Evolutionary conservation across 2,888 invertebrate genomes (phyloP), one percentile per base, ranked within the genome.

Genomic region (Calameuta idolon): DNA sequence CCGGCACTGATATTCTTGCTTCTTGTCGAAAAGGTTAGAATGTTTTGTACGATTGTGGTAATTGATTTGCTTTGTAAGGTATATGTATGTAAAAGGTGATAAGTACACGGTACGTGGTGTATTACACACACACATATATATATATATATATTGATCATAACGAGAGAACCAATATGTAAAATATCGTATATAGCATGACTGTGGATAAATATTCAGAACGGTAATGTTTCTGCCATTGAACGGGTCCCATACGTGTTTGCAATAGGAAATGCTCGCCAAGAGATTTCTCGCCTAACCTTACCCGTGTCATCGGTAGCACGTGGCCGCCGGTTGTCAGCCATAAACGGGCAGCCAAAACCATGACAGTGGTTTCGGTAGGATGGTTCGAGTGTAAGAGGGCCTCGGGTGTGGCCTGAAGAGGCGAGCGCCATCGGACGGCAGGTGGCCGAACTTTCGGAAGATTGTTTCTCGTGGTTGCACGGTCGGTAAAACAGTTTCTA

Each of bases 341-440:
- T 76, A 81, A 83, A 83, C 82, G 83, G 83, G 76, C 35, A 75
- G 69, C 79, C 35, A 74, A 68, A 68, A 33, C 9, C 23, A 74
- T 35, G 35, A 55, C 23, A 55, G 55, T 55, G 55, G 15, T 40
- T 40, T 40, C 15, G 55, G 15, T 35, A 73, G 76, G 77, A 69
- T 68, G 55, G 37, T 40, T 79, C 77, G 69, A 79, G 82, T 79
- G 84, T 78, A 82, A 84, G 83, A 79, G 85, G 83, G 85, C 84
- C 88, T 87, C 88, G 89, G 88, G 89, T 89, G 90, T 90, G 90
- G 89, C 89, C 83, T 84, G 76, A 82, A 85, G 86, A 84, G 79
- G 76, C 79, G 80, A 86, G 82, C 89, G 91, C 90, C 91, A 90
- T 87, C 91, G 83, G 11, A 34, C 11, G 34, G 31, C 12, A n/a